Evolutionary conservation across 2,797 vertebrate genomes (phyloP).

Genomic region (Pipistrellus pygmaeus): DNA sequence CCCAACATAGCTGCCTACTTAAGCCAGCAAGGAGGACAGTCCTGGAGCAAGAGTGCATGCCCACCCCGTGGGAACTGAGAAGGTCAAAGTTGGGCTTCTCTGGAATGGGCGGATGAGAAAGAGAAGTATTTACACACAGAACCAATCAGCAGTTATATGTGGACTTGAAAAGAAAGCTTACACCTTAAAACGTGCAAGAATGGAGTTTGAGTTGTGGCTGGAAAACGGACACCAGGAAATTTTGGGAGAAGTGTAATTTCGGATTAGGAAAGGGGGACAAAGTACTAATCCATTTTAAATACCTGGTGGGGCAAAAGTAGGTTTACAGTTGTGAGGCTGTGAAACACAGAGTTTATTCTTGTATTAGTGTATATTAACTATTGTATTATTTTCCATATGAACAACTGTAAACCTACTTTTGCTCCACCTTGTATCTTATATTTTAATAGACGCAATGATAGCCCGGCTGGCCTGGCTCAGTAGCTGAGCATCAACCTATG

Average conservation of each 20-base stretch:
- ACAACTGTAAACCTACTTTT: not conserved
- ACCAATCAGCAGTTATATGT: not conserved
- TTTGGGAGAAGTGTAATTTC: not conserved
- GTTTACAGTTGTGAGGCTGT: not conserved
- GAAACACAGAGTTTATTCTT: not conserved
- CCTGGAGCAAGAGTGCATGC: not conserved
- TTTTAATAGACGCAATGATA: not conserved
- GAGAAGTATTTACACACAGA: not conserved
- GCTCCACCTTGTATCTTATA: not conserved
- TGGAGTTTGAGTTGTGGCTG: not conserved
- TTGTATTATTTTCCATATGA: not conserved
- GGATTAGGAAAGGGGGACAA: not conserved
- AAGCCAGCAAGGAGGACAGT: not conserved
- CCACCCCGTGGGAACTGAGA: not conserved
- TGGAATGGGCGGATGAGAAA: not conserved
- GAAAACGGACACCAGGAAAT: not conserved
- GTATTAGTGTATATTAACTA: not conserved
- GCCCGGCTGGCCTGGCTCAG: no score
- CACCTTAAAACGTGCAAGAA: not conserved
- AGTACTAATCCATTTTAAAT: not conserved
- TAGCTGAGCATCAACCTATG: no score
- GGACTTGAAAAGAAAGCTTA: not conserved
- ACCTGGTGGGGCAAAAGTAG: not conserved
- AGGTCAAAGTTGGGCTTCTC: not conserved
- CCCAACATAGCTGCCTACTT: not conserved